Evolutionary conservation across 1,140 invertebrate genomes (phyloP).

Genomic region (Drosophila kurseongensis): DNA sequence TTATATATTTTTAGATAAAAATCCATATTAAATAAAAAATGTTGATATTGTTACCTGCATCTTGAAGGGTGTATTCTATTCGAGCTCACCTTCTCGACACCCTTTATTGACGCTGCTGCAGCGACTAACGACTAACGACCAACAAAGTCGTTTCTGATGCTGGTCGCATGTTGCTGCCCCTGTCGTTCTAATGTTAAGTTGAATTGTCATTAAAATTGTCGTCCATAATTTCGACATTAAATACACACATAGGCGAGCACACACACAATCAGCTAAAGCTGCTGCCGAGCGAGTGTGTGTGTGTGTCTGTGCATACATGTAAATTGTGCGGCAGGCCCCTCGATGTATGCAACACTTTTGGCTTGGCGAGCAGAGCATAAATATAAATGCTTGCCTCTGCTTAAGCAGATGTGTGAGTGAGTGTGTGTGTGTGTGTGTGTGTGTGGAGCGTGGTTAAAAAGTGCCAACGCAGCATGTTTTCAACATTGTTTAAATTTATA

Average conservation of each 20-base stretch:
- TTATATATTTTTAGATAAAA: too few relatives aligned
- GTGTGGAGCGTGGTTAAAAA: slow-evolving; percentile 77
- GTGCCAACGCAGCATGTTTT: slow-evolving; percentile 82
- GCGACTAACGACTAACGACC: slow-evolving; percentile 73
- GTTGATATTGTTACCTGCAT: too few relatives aligned
- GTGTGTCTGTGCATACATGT: slow-evolving; percentile 40
- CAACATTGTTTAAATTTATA: slow-evolving; percentile 83
- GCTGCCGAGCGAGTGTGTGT: not conserved
- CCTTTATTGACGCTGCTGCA: slow-evolving; percentile 51
- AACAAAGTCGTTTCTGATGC: slow-evolving; percentile 68
- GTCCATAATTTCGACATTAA: slow-evolving; percentile 83
- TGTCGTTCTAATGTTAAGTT: slow-evolving; percentile 78
- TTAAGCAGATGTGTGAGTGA: slow-evolving; percentile 22
- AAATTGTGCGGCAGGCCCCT: slow-evolving; percentile 68
- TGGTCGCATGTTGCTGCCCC: slow-evolving; percentile 69
- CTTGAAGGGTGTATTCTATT: slow-evolving; percentile 4
- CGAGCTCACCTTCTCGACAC: slow-evolving; percentile 8
- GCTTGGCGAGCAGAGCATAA: slow-evolving; percentile 68
- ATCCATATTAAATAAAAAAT: too few relatives aligned
- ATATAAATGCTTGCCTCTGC: slow-evolving; percentile 73
- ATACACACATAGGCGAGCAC: slow-evolving; percentile 61
- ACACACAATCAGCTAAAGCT: slow-evolving; percentile 29
- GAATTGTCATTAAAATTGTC: slow-evolving; percentile 83
- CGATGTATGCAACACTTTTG: slow-evolving; percentile 72
- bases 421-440: slow-evolving; percentile 32